phyloP scores from a whole-genome alignment of 2,113 vertebrate genomes.

The Perca fluviatilis region DNA sequence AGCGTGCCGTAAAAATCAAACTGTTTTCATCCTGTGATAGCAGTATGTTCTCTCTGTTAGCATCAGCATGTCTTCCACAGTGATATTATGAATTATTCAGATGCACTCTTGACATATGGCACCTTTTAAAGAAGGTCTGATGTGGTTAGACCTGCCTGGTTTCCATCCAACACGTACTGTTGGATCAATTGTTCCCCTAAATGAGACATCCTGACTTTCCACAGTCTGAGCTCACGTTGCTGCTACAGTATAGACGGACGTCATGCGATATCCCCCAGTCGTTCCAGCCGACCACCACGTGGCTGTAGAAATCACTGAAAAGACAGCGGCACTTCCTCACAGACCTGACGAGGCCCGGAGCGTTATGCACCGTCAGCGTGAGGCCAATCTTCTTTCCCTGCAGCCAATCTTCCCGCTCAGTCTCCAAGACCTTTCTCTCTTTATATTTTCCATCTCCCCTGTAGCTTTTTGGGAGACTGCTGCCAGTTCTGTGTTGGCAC shows the following conservation, averaged over 20 bases:
- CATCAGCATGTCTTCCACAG: neutral
- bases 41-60: neutral
- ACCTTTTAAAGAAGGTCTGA: slow-evolving; percentile 22
- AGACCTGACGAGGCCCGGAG: slow-evolving; percentile 7
- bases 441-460: slow-evolving; percentile 7
- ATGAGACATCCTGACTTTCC: slow-evolving; percentile 66
- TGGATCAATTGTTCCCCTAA: slow-evolving; percentile 70
- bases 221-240: slow-evolving; percentile 63
- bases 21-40: neutral
- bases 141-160: slow-evolving; percentile 49
- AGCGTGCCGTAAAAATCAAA: neutral
- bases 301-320: slow-evolving; percentile 43
- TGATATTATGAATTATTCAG: slow-evolving; percentile 16
- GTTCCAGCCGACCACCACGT: slow-evolving; percentile 28
- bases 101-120: slow-evolving; percentile 21
- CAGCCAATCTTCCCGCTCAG: slow-evolving; percentile 33
- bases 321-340: slow-evolving; percentile 45
- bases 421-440: slow-evolving; percentile 2
- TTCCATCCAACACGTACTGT: slow-evolving; percentile 52
- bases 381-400: slow-evolving; percentile 26
- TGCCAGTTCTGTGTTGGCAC: slow-evolving; percentile 1
- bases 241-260: slow-evolving; percentile 38
- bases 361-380: slow-evolving; percentile 55
- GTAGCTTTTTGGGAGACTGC: slow-evolving; percentile 20
- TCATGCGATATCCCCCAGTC: slow-evolving; percentile 52